Base-by-base conservation (phyloP, 92 coral and sea anemone species). In the Phymanthus crucifer region DNA sequence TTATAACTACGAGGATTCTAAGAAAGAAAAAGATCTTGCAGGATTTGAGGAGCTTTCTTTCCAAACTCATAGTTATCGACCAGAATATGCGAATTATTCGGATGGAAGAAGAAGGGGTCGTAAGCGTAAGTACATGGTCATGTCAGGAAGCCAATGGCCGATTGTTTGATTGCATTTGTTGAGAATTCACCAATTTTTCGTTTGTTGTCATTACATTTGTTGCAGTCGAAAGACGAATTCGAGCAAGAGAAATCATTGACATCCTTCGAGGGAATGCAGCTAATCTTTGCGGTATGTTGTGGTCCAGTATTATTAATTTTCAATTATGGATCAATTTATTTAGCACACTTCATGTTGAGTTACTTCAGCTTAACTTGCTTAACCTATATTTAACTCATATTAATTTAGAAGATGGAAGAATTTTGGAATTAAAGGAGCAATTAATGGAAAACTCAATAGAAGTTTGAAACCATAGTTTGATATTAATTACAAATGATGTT, bases 21-120 rank as follows among this genome's bases (percentile, higher is more conserved):
- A 77, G 71, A 72, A 75, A 27, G 87, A 83, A 27, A 78, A 77
- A 19, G 91, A 87, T 69, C 72, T 87, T 47, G 83, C 93, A 21
- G 97, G 97, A 32, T 92, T 92, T 74, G 89, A 90, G 72, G 92
- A 92, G 48, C 72, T 92, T 38, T 92, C 97, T 35, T 92, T 92
- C 78, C 94, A 91, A 73, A 92, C 97, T 3, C 86, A 93, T 50
- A 92, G 94, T 66, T 92, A 92, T 82, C 89, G 97, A 14, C 97
- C 97, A 1, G 97, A 92, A 72, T 92, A 92, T 77, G 85, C 97
- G 19, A 90, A 92, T 7, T 84, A 87, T 32, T 85, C 97, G 46
- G 90, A 92, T 74, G 74, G 80, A 32, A 90, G 83, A 32, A 84
- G 85, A 23, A 29, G 54, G n/a, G 68, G 69, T 35, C 54, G 75